Base-by-base conservation (phyloP, 1,140 invertebrate species). In the Cydia pomonella region DNA sequence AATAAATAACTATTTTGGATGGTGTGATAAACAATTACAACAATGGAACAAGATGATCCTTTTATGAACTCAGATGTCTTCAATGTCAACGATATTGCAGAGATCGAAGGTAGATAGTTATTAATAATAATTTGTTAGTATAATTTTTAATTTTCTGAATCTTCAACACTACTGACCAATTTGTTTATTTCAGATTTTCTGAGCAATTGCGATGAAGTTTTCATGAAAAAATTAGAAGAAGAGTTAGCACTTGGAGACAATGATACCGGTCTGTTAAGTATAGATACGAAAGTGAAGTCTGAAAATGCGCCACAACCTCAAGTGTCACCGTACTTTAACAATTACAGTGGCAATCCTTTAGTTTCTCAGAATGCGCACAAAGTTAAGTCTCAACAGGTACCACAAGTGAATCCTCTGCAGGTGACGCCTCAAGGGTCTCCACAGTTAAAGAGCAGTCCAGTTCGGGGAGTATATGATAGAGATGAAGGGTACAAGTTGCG, bases 181-280 rank as follows among this genome's bases (percentile, higher is more conserved):
- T 72, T 66, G 69, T 76, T 77, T 16, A 53, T 90, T 90, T 29
- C 76, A 93, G 91, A 93, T 79, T 93, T 93, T 73, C 84, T 93
- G 7, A 92, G 84, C 75, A 84, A 84, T 66, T 93, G 90, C 75
- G 91, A 93, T 81, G 88, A 85, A 74, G 91, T 90, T 83, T 93
- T 93, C 80, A 91, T 93, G 89, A 84, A 84, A 74, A 93, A 89
- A 78, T 75, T 92, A 21, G 91, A 92, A 82, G 87, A 92, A 73
- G 91, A 92, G 69, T 69, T 92, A 7, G 77, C 87, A 12, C 77
- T 83, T 27, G 83, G 86, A 13, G 89, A 92, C 62, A 84, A 84
- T 72, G 87, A 89, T 38, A 74, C 82, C 18, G 80, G 79, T 12
- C 66, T 91, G 25, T 78, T 90, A 21, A 87, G 81, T 73, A 77